Conservation (phyloP, 2,113 vertebrate species). For the Raja brachyura region DNA sequence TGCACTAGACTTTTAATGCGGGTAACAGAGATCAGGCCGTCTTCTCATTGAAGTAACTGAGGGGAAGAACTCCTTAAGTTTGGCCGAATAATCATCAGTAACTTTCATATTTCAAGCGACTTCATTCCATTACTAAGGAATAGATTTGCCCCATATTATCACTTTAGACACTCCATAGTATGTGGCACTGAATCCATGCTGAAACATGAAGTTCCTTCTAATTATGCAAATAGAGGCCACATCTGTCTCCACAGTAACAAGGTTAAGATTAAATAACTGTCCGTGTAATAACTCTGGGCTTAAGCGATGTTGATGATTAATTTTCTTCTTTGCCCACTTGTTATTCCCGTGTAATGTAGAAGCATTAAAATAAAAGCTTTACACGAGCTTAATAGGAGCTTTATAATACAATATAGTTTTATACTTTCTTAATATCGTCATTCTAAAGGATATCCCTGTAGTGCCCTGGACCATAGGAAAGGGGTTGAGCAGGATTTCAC, state of each 20-base stretch:
- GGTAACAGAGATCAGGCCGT: neutral
- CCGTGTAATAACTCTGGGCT: neutral
- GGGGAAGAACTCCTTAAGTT: no score
- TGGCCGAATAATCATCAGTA: neutral
- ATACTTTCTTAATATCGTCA: no score
- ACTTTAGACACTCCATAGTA: neutral
- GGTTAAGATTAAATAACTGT: neutral
- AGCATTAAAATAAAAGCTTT: neutral
- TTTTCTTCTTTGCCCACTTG: neutral
- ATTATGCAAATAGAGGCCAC: neutral
- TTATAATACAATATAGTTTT: no score
- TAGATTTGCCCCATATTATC: neutral
- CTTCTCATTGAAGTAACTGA: no score
- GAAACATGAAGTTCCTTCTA: neutral
- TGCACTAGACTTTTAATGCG: neutral
- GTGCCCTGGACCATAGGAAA: neutral
- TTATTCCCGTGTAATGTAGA: neutral
- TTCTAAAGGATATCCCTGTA: neutral
- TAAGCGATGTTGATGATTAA: neutral
- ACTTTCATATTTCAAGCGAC: neutral
- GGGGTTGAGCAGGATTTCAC: neutral
- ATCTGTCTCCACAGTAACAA: neutral
- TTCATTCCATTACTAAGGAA: neutral
- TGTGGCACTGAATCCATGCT: neutral
- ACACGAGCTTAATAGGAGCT: no score